phyloP scores from a whole-genome alignment of 2,797 vertebrate species.

The Paratrypauchen microcephalus region DNA sequence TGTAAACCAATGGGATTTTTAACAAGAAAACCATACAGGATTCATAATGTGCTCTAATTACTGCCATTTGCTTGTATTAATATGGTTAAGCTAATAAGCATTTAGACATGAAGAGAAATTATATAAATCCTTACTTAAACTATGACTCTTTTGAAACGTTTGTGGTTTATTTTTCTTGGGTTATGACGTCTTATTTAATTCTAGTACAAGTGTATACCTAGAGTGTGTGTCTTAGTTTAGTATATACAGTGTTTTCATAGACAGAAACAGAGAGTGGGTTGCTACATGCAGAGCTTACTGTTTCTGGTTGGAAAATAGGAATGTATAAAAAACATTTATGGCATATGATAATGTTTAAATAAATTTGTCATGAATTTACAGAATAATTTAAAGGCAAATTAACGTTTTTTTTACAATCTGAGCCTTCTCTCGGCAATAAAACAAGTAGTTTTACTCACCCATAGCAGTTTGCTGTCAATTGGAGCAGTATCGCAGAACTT shows the following conservation, averaged over 20 bases:
- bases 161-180: conserved; percentile 1
- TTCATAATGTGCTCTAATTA: conserved; percentile 70
- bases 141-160: neutral
- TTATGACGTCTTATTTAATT: neutral
- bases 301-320: neutral
- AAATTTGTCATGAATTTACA: neutral
- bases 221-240: neutral
- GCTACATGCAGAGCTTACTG: neutral
- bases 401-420: too few relatives aligned
- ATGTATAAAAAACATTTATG: neutral
- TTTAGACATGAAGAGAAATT: conserved; percentile 7
- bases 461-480: too few relatives aligned
- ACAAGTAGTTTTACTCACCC: too few relatives aligned
- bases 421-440: too few relatives aligned
- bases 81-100: conserved; percentile 69
- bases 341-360: neutral
- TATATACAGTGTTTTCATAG: neutral
- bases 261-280: neutral
- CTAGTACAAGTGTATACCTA: conserved; percentile 16
- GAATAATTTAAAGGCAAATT: too few relatives aligned
- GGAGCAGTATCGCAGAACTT: too few relatives aligned
- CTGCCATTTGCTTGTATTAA: conserved; percentile 58
- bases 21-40: conserved; percentile 44
- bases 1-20: conserved; percentile 52
- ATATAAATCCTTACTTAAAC: neutral